Percentiles rank a stretch among this genome's conserved stretches.
phyloP scores from a whole-genome alignment of 2,113 vertebrate genomes.

The Lagenorhynchus albirostris region DNA sequence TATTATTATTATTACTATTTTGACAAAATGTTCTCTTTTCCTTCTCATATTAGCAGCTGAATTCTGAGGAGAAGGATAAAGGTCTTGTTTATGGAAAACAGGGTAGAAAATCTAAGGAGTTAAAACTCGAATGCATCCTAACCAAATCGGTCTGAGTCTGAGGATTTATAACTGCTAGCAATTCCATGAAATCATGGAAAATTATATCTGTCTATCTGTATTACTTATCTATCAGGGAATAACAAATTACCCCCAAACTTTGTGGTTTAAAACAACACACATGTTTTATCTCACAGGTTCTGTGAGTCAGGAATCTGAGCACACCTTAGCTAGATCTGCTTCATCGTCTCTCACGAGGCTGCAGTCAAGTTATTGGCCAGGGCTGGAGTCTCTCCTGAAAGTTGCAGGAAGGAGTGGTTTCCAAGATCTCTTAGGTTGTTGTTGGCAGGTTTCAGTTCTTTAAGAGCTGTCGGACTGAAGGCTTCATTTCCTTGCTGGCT shows the following conservation, averaged over 20 bases:
- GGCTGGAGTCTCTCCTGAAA: not conserved
- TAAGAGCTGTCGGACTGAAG: not conserved
- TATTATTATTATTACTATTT: not conserved
- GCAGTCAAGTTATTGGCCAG: not conserved
- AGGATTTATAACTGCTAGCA: not conserved
- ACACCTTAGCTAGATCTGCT: not conserved
- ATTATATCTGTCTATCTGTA: not conserved
- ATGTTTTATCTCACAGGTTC: not conserved
- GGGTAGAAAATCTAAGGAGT: not conserved
- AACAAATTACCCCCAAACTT: not conserved
- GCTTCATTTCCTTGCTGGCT: not conserved
- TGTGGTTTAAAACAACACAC: not conserved
- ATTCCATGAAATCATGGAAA: not conserved
- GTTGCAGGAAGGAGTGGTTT: not conserved
- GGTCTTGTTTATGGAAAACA: not conserved
- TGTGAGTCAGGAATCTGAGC: not conserved
- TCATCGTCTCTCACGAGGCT: not conserved
- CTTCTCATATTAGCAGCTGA: not conserved
- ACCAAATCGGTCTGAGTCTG: not conserved
- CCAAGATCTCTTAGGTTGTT: not conserved
- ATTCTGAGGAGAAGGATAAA: not conserved
- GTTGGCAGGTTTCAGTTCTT: not conserved
- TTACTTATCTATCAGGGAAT: not conserved
- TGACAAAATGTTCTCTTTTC: not conserved
- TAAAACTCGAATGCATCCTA: not conserved